Percentiles rank a stretch among this genome's conserved stretches.
Conservation (phyloP, 2,888 invertebrate species). For the Volucella inanis region DNA sequence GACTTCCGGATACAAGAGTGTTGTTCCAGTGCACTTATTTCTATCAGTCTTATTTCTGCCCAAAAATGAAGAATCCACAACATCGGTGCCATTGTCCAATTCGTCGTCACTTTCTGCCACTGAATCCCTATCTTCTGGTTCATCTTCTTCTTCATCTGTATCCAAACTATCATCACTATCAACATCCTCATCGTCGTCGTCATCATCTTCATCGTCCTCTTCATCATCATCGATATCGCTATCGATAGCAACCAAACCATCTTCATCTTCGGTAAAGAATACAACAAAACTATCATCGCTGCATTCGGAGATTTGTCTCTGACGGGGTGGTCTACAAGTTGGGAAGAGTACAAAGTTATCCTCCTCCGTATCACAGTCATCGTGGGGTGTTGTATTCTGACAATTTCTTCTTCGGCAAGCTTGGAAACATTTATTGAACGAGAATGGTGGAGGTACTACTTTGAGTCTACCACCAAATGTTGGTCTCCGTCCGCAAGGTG, state of each 20-base stretch:
- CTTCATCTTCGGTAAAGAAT: constrained; percentile 75
- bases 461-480: constrained; percentile 64
- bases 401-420: constrained; percentile 14
- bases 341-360: constrained; percentile 70
- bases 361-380: constrained; percentile 63
- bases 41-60: constrained; percentile 68
- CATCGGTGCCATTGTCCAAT: constrained; percentile 47
- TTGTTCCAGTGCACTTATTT: constrained; percentile 53
- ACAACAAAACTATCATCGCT: constrained; percentile 78
- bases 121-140: constrained; percentile 14
- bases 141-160: constrained; percentile 47
- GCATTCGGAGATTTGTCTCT: constrained; percentile 77
- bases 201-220: constrained; percentile 51
- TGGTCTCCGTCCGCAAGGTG: constrained; percentile 41
- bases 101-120: constrained; percentile 23
- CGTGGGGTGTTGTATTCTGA: constrained; percentile 21
- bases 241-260: constrained; percentile 49
- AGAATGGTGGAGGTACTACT: constrained; percentile 59
- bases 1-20: background rate
- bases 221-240: constrained; percentile 56
- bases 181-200: constrained; percentile 52
- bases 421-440: constrained; percentile 49
- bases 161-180: constrained; percentile 19
- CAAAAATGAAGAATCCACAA: constrained; percentile 58
- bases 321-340: constrained; percentile 40